Evolutionary conservation across 1,140 invertebrate species (phyloP), one percentile per base, ranked within the genome.

Genomic region (Lithobius niger): DNA sequence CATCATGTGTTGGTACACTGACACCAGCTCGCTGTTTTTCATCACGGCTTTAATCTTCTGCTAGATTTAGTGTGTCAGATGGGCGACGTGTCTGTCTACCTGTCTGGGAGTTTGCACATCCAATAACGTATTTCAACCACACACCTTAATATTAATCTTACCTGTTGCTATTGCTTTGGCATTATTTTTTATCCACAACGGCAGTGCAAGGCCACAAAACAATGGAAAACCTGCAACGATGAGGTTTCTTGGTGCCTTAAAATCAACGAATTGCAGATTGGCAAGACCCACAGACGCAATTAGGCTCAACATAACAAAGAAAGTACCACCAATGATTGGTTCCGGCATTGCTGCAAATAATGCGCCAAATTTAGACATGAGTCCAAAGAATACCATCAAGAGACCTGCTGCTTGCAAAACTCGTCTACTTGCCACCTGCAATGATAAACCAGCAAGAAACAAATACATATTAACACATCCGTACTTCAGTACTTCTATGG

Each of bases 281-380:
- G 69, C 70, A 2, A 74, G 50, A 26, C 84, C 84, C 62, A 88
- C 86, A 16, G 84, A 83, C 6, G 79, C 76, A 55, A 89, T 86
- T 81, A 89, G 86, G 26, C 86, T 86, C 65, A 90, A 89, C 79
- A 88, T 86, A 2, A 90, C 78, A 60, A 86, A 86, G 68, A 90
- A 88, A 51, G 87, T 79, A 2, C 88, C 89, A 0, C 88, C 73
- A 4, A 74, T 60, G 3, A 74, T 68, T 13, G 70, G 69, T 47
- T 65, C 65, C 3, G 73, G 71, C 43, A 74, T 68, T 3, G 69
- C 66, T 2, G 69, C 63, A 57, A 75, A 69, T 3, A 71, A 27
- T 1, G 67, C 69, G 36, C 24, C 42, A 47, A 45, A 54, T 27
- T 72, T 61, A 10, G 65, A 65, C 26, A 71, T 60, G 4, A 66